Percentiles rank a stretch among this genome's conserved stretches.
These are phyloP conservation scores for Porites divaricata DNA, from an alignment of 92 coral and sea anemone genomes.

Conservation along the genomic window DNA sequence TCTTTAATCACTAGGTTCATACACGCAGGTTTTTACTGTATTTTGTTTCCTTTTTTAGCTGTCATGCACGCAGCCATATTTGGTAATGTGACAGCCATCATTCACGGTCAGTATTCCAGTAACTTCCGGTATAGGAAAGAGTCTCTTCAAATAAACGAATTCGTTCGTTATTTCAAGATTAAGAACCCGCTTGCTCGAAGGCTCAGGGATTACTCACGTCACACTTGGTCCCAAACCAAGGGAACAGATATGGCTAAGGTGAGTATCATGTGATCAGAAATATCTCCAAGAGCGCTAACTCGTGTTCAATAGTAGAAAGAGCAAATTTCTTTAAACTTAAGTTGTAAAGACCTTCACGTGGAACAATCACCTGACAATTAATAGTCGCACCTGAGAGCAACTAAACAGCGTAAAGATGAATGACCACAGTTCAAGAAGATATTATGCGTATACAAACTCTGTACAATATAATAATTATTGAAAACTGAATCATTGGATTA, in stretches of 20 bases:
- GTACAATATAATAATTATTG: no score
- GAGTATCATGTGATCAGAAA: slow-evolving; percentile 12
- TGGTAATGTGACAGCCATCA: slow-evolving; percentile 98
- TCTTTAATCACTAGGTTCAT: no score
- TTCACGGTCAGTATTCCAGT: slow-evolving; percentile 98
- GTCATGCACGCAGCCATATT: slow-evolving; percentile 98
- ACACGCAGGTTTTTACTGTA: no score
- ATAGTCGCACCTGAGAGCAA: no score
- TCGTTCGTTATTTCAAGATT: slow-evolving; percentile 88
- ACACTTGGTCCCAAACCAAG: slow-evolving; percentile 99
- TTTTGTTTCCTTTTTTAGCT: slow-evolving; percentile 55
- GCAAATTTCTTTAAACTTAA: no score
- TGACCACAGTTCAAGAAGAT: no score
- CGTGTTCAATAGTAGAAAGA: no score
- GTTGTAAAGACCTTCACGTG: no score
- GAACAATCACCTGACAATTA: no score
- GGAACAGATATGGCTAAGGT: slow-evolving; percentile 98
- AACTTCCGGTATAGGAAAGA: slow-evolving; percentile 96
- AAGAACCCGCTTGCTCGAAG: slow-evolving; percentile 95
- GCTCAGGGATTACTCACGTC: slow-evolving; percentile 94
- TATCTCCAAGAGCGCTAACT: neutral
- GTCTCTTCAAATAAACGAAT: slow-evolving; percentile 90
- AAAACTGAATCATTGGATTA: no score
- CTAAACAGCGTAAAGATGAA: no score
- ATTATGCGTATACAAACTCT: no score